Percentiles rank a stretch among this genome's conserved stretches.
These are phyloP conservation scores for Sterrhoptilus dennistouni DNA, from an alignment of 2,113 vertebrate genomes.

Conservation along the genomic window DNA sequence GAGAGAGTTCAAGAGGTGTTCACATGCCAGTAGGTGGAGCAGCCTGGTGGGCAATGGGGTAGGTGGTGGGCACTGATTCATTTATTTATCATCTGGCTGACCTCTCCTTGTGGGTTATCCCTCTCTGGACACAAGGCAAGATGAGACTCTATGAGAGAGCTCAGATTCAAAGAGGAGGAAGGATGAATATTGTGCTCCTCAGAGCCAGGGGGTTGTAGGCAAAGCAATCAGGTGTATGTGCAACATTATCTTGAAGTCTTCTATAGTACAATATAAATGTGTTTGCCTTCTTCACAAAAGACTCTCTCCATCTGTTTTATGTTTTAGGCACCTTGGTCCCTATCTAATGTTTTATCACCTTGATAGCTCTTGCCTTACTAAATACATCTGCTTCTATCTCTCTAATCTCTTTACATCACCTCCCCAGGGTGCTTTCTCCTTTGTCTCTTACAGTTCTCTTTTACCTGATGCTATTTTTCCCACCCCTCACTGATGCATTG, in stretches of 20 bases:
- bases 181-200: neutral
- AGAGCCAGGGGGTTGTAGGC: neutral
- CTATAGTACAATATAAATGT: neutral
- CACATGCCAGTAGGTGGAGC: neutral
- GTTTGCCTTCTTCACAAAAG: neutral
- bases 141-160: neutral
- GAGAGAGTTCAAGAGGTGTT: neutral
- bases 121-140: neutral
- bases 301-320: neutral
- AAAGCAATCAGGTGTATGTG: neutral
- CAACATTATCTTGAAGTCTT: neutral
- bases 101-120: neutral
- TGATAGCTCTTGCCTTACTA: slow-evolving; percentile 43
- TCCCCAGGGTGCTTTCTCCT: neutral
- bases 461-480: neutral
- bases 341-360: slow-evolving; percentile 39
- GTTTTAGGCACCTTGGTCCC: slow-evolving; percentile 8
- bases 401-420: slow-evolving; percentile 12
- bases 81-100: neutral
- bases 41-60: neutral
- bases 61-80: neutral
- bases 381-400: neutral
- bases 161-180: neutral
- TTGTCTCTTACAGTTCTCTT: neutral
- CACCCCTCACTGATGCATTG: neutral